phyloP scores from a whole-genome alignment of 2,888 invertebrate species.

The Parthenolecanium corni region DNA sequence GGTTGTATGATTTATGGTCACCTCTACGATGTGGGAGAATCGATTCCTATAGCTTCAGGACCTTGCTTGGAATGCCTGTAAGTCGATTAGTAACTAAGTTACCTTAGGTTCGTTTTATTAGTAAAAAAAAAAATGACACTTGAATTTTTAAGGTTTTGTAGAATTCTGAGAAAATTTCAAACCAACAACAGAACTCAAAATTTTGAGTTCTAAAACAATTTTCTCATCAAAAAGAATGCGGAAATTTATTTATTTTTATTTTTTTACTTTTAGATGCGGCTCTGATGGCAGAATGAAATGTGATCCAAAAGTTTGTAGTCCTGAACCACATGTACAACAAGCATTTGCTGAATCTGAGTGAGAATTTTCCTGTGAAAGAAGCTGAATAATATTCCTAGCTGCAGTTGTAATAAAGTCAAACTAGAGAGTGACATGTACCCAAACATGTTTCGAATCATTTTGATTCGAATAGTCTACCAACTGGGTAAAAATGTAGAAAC shows the following conservation, averaged over 20 bases:
- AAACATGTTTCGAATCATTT: background rate
- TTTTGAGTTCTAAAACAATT: background rate
- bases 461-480: no score
- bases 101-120: no score
- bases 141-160: background rate
- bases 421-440: background rate
- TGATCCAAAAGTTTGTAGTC: slow-evolving; percentile 79
- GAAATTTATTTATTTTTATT: background rate
- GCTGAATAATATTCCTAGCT: slow-evolving; percentile 25
- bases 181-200: background rate
- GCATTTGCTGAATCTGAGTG: slow-evolving; percentile 65
- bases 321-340: slow-evolving; percentile 78
- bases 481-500: no score
- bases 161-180: background rate
- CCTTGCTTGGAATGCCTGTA: slow-evolving; percentile 91
- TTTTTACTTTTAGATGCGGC: slow-evolving; percentile 59
- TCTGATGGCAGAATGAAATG: slow-evolving; percentile 89
- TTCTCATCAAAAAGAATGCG: background rate
- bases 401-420: background rate
- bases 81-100: no score
- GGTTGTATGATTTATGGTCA: slow-evolving; percentile 79
- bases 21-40: slow-evolving; percentile 74
- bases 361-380: no score
- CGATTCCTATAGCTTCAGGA: slow-evolving; percentile 72
- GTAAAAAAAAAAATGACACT: no score